Evolutionary conservation across 2,113 vertebrate genomes (phyloP).

Genomic region (Salvelinus alpinus): DNA sequence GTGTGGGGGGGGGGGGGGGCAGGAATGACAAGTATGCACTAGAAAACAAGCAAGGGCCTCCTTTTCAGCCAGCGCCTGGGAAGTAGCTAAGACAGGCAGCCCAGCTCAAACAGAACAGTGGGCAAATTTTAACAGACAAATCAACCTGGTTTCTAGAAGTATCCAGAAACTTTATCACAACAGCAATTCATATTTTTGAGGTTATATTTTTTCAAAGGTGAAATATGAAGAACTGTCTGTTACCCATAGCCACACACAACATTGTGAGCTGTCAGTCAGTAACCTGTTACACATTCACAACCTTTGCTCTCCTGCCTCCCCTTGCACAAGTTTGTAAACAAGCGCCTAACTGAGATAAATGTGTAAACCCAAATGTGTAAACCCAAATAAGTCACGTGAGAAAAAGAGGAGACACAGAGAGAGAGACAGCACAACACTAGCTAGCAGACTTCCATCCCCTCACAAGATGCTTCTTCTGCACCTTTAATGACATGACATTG

Average conservation of each 20-base stretch:
- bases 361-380: neutral
- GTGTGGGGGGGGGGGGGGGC: conserved; percentile 26
- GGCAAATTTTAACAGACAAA: neutral
- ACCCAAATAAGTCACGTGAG: too few relatives aligned
- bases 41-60: conserved; percentile 70
- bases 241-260: neutral
- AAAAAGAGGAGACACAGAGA: too few relatives aligned
- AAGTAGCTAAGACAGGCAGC: conserved; percentile 30
- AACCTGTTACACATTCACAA: conserved; percentile 28
- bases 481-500: conserved; percentile 2
- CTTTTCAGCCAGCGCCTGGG: conserved; percentile 43
- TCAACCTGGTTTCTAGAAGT: too few relatives aligned
- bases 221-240: too few relatives aligned
- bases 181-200: too few relatives aligned
- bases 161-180: too few relatives aligned
- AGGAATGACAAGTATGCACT: conserved; percentile 72
- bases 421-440: too few relatives aligned
- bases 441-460: neutral
- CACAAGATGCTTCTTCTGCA: neutral
- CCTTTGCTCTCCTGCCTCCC: conserved; percentile 40
- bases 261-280: conserved; percentile 16
- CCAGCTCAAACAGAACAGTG: conserved; percentile 9
- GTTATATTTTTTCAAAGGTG: too few relatives aligned
- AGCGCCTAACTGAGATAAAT: conserved; percentile 1
- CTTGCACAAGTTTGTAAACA: conserved; percentile 45